Percentiles rank a stretch among this genome's conserved stretches.
Evolutionary conservation across 2,113 vertebrate genomes (phyloP).

Genomic region (Anolis sagrei): DNA sequence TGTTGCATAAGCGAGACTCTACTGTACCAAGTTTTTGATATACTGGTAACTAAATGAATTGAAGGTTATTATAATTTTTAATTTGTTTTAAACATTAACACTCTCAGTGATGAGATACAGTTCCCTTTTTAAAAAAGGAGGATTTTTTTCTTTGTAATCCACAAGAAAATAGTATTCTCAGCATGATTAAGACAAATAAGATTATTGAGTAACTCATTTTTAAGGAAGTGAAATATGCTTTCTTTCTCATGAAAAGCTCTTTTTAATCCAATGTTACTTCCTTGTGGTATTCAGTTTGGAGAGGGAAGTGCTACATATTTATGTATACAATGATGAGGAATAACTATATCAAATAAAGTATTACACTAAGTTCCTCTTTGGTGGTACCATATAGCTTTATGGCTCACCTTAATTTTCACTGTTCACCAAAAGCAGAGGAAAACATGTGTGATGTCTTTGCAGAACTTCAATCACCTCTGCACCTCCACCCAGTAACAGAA

Average conservation of each 20-base stretch:
- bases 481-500: too few relatives aligned
- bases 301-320: not conserved
- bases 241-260: not conserved
- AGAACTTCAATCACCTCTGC: too few relatives aligned
- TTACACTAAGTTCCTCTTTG: too few relatives aligned
- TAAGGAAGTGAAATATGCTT: conserved; percentile 31
- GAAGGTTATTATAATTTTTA: conserved; percentile 36
- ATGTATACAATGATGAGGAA: not conserved
- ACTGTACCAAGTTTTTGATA: not conserved
- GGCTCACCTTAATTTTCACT: too few relatives aligned
- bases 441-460: too few relatives aligned
- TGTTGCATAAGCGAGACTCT: too few relatives aligned
- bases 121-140: not conserved
- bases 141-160: conserved; percentile 40
- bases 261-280: not conserved
- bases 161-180: conserved; percentile 7
- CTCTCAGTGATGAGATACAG: conserved; percentile 6
- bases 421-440: too few relatives aligned
- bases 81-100: conserved; percentile 27
- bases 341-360: too few relatives aligned
- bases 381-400: too few relatives aligned
- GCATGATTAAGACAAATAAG: conserved; percentile 24
- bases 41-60: conserved; percentile 17
- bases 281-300: not conserved
- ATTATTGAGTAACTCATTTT: conserved; percentile 37